Base-by-base conservation (phyloP, 2,113 vertebrate species). In the Hiodon alosoides region DNA sequence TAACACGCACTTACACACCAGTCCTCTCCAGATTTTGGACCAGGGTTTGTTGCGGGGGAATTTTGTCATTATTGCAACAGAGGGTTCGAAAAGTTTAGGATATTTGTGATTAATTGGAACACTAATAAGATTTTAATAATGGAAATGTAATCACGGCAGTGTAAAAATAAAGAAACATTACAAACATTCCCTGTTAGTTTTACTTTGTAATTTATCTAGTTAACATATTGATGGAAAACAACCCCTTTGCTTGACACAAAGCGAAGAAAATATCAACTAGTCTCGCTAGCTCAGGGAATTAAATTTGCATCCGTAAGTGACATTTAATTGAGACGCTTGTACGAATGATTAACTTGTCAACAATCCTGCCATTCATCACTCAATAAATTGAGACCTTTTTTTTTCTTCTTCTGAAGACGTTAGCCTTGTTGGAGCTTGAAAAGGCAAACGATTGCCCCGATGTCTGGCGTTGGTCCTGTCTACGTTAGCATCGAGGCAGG, bases 291-390 rank as follows among this genome's bases (percentile, higher is more conserved):
- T 48, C 50, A 72, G 79, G n/a, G 73, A 83, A 83, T 80, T 81
- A 58, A 81, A 85, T 86, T 72, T 81, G 77, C 71, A 65, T 69
- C 74, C 53, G 75, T 89, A 90, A 90, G 85, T 86, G 86, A 83
- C 85, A 77, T 88, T 89, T 88, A 90, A 90, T 90, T 87, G 88
- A 84, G 81, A 83, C 74, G 79, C 84, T 84, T 85, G 88, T 89
- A 81, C 76, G 73, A 82, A 81, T 85, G 83, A 89, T 90, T 89
- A 90, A 79, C 80, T 79, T 74, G 78, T 83, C 85, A 83, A 83
- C 90, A 84, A 83, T 73, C 76, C 54, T 75, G 75, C 79, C 83
- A 87, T 90, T 86, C 87, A 87, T 90, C 89, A 88, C 65, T 16
- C 75, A 79, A 78, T 83, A 84, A 88, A 73, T 66, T 5, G 47